These are phyloP conservation scores for Spodoptera exigua DNA, from an alignment of 2,888 invertebrate genomes.

Conservation along the genomic window DNA sequence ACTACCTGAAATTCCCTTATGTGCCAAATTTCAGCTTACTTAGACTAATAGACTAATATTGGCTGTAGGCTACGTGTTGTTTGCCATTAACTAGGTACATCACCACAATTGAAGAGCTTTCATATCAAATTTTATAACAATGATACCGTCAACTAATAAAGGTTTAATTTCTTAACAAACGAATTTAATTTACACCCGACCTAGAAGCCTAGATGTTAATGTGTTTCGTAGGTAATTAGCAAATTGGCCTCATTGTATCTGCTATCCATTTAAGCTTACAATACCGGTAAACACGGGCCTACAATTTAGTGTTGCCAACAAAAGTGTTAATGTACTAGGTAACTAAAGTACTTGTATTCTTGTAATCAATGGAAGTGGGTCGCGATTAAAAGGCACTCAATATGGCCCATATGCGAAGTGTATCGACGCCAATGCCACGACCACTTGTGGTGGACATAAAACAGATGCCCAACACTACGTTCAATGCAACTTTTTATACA, in stretches of 20 bases:
- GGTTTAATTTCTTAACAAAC: background rate
- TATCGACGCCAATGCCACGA: slow-evolving; percentile 65
- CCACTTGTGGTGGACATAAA: slow-evolving; percentile 73
- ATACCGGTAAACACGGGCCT: slow-evolving; percentile 38
- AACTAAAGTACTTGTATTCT: slow-evolving; percentile 35
- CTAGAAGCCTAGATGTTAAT: slow-evolving; percentile 27
- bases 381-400: slow-evolving; percentile 76
- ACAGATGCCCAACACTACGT: slow-evolving; percentile 70
- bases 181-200: slow-evolving; percentile 23
- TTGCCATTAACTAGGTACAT: no score
- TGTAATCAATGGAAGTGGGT: slow-evolving; percentile 74
- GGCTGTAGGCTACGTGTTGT: no score
- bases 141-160: no score
- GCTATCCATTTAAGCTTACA: slow-evolving; percentile 36
- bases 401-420: slow-evolving; percentile 77
- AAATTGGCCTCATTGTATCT: slow-evolving; percentile 35
- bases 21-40: no score
- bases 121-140: no score
- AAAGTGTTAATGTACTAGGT: slow-evolving; percentile 44
- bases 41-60: no score
- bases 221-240: slow-evolving; percentile 19
- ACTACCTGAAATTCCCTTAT: no score
- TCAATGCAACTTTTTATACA: slow-evolving; percentile 65
- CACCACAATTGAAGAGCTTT: no score
- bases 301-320: slow-evolving; percentile 32